phyloP scores from a whole-genome alignment of 2,113 vertebrate species.

The Thomomys bottae region DNA sequence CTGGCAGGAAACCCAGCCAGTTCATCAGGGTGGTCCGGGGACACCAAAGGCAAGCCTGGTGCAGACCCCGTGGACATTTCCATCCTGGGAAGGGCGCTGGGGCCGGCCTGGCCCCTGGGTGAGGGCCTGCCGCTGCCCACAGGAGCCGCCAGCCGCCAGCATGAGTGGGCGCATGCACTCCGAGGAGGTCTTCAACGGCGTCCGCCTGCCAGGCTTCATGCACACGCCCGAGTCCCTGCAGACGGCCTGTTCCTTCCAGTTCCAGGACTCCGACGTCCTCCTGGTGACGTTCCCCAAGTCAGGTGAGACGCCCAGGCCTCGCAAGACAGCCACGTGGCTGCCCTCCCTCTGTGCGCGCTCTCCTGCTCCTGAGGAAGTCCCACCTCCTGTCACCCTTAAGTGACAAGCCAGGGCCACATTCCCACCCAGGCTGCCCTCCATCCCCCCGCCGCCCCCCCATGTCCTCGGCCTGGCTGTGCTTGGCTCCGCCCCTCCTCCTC shows the following conservation, averaged over 20 bases:
- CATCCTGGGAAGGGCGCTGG: no score
- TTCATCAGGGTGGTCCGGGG: neutral
- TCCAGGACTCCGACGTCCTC: constrained; percentile 86
- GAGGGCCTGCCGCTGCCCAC: neutral
- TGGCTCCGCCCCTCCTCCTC: no score
- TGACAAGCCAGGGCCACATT: neutral
- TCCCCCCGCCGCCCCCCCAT: no score
- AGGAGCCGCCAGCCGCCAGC: neutral
- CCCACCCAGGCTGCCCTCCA: neutral
- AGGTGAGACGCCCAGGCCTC: constrained; percentile 80
- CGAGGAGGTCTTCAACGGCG: constrained; percentile 80
- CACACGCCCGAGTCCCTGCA: constrained; percentile 81
- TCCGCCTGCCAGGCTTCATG: constrained; percentile 85
- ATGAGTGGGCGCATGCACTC: constrained; percentile 84
- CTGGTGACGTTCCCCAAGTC: constrained; percentile 90
- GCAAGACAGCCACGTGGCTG: neutral
- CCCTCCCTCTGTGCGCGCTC: no score
- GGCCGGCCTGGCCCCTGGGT: neutral
- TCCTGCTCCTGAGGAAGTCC: no score
- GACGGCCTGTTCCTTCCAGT: constrained; percentile 82
- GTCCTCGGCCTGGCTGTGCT: neutral
- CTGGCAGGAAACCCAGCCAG: neutral
- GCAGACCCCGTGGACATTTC: neutral
- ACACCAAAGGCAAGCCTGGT: neutral
- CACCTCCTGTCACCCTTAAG: neutral